Percentiles rank a stretch among this genome's conserved stretches.
phyloP scores from a whole-genome alignment of 2,888 invertebrate species.

The Macaria notata region DNA sequence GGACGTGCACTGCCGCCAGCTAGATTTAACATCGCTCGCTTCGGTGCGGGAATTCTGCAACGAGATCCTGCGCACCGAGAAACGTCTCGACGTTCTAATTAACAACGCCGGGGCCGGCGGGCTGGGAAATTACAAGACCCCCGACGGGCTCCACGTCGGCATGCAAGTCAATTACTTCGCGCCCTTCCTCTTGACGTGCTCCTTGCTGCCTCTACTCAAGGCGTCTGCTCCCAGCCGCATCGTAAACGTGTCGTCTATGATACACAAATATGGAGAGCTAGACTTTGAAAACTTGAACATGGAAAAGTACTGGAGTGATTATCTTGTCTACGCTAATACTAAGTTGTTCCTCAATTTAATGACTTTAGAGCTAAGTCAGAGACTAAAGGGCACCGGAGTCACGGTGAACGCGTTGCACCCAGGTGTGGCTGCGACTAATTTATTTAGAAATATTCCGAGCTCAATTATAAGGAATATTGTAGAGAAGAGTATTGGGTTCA shows the following conservation, averaged over 20 bases:
- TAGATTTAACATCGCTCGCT: constrained; percentile 71
- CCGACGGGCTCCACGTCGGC: constrained; percentile 85
- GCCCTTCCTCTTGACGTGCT: constrained; percentile 87
- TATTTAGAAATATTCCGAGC: constrained; percentile 83
- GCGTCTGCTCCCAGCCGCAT: constrained; percentile 84
- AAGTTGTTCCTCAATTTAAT: constrained; percentile 86
- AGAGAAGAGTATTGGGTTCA: constrained; percentile 50
- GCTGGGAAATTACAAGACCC: constrained; percentile 76
- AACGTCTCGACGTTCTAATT: constrained; percentile 79
- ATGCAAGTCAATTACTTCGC: constrained; percentile 89
- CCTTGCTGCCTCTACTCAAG: constrained; percentile 79
- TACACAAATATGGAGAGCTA: constrained; percentile 76
- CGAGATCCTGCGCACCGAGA: constrained; percentile 72
- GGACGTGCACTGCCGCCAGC: constrained; percentile 57
- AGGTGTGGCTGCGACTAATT: constrained; percentile 85
- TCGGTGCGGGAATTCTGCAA: constrained; percentile 82
- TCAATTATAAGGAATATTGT: constrained; percentile 54
- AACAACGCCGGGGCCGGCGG: constrained; percentile 83
- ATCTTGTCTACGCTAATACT: constrained; percentile 71
- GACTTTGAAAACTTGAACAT: constrained; percentile 75
- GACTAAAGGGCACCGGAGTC: constrained; percentile 83
- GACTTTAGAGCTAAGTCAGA: constrained; percentile 82
- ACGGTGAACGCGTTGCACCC: constrained; percentile 88
- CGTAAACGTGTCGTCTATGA: constrained; percentile 83
- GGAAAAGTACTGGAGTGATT: constrained; percentile 78